A percentile compares a stretch with the other conserved stretches of the same genome.
Evolutionary conservation across 2,888 invertebrate genomes (phyloP).

Genomic region (Nasonia oneida): DNA sequence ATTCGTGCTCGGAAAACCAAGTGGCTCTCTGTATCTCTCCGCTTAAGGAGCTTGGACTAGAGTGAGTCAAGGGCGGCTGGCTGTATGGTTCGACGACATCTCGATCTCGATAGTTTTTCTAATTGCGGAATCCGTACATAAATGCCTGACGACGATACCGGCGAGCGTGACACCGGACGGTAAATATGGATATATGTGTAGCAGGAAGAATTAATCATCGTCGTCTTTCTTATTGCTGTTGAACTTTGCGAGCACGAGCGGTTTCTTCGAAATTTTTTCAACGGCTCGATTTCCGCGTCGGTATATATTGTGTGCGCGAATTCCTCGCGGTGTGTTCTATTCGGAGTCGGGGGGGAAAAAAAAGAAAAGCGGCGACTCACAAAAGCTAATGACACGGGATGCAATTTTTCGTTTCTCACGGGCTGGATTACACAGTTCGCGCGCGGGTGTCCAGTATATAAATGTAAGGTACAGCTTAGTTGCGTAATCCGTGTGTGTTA

Average conservation of each 20-base stretch:
- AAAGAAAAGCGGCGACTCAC: not conserved
- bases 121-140: not conserved
- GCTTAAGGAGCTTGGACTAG: not conserved
- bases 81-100: slow-evolving; percentile 3
- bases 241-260: not conserved
- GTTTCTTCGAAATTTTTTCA: no score
- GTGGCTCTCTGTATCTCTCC: no score
- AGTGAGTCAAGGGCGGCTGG: not conserved
- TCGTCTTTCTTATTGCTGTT: not conserved
- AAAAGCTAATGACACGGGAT: not conserved
- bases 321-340: no score
- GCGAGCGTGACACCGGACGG: not conserved
- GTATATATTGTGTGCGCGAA: no score
- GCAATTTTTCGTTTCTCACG: slow-evolving; percentile 2
- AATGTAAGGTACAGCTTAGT: not conserved
- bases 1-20: slow-evolving; percentile 26
- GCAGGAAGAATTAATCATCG: not conserved
- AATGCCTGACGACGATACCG: not conserved
- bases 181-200: not conserved
- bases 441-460: not conserved
- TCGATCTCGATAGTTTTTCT: not conserved
- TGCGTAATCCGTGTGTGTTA: no score
- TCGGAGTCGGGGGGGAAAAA: not conserved
- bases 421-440: not conserved
- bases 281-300: no score